Evolutionary conservation across 2,797 vertebrate species (phyloP), one percentile per base, ranked within the genome.

Genomic region (Hoplostethus mediterraneus): DNA sequence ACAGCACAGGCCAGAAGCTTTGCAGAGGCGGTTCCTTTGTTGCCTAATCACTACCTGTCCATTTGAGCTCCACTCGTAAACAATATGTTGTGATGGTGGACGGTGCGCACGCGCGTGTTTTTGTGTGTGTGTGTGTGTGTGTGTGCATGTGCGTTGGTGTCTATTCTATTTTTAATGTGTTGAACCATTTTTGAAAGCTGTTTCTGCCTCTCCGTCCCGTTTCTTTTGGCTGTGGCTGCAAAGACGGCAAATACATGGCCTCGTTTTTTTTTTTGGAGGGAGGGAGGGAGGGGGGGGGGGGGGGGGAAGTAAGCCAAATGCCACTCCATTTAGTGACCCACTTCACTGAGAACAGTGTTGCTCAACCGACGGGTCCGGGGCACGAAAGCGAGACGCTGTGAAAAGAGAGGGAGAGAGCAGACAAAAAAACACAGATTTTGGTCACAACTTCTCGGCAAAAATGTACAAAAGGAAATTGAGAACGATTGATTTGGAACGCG

Each of bases 1-100:
- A 66, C 53, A 73, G 59, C 69, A 71, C 65, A 63, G 78, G 44
- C 63, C 30, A 38, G 75, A 60, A 77, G 63, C 74, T 83, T 80
- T 86, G 79, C 87, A 81, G 88, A 86, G 90, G 84, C 81, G 79
- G 76, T 75, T 82, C 65, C 77, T 90, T 86, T 89, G 85, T 91
- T 87, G 78, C 81, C 61, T 88, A 90, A 92, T 90, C 84, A 87
- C 83, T 86, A 88, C 85, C 90, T 91, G 89, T 91, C 89, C 79
- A 52, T 87, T 83, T 4, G 9, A 81, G 78, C 83, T 71, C 30
- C 57, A 80, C 80, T 86, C 16, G 67, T 85, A 81, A 85, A 88
- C 88, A 90, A 72, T 71, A 60, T 77, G 79, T 64, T 70, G 61
- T 48, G 74, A 67, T 78, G 64, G 80, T 82, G 79, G 75, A 59